phyloP scores from a whole-genome alignment of 64 coral and sea anemone species.

The Orbicella faveolata region DNA sequence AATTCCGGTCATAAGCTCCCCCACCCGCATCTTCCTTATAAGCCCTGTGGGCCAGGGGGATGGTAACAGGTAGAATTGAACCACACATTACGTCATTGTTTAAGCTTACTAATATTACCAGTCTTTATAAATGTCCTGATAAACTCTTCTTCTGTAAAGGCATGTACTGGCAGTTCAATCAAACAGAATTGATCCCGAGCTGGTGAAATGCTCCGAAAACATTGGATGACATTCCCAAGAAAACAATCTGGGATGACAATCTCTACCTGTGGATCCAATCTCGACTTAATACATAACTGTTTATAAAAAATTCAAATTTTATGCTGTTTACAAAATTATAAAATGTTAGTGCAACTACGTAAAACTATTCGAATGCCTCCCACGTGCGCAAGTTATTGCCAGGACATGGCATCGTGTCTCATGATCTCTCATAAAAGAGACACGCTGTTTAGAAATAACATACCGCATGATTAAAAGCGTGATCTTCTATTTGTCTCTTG shows the following conservation, averaged over 20 bases:
- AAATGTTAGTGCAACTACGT: no score
- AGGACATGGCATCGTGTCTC: no score
- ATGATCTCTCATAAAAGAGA: background rate
- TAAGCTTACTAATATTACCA: conserved; percentile 24
- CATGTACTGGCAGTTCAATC: conserved; percentile 56
- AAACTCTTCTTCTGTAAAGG: conserved; percentile 78
- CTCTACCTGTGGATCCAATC: conserved; percentile 23
- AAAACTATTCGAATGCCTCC: no score
- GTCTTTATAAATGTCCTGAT: conserved; percentile 75
- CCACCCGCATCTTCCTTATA: no score
- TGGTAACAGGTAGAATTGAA: no score
- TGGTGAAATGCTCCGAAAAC: conserved; percentile 15
- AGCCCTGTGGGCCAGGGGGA: no score
- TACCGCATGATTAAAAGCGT: conserved; percentile 77
- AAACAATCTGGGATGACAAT: conserved; percentile 39
- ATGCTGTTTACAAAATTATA: no score
- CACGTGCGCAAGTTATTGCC: no score
- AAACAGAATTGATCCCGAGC: conserved; percentile 55
- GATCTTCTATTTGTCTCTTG: conserved; percentile 60
- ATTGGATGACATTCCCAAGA: background rate
- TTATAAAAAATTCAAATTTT: no score
- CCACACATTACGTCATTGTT: no score
- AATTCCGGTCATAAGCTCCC: no score
- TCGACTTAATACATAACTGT: background rate
- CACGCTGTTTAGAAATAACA: background rate